Base-by-base conservation (phyloP, 2,888 invertebrate species). In the Dryobotodes eremita region DNA sequence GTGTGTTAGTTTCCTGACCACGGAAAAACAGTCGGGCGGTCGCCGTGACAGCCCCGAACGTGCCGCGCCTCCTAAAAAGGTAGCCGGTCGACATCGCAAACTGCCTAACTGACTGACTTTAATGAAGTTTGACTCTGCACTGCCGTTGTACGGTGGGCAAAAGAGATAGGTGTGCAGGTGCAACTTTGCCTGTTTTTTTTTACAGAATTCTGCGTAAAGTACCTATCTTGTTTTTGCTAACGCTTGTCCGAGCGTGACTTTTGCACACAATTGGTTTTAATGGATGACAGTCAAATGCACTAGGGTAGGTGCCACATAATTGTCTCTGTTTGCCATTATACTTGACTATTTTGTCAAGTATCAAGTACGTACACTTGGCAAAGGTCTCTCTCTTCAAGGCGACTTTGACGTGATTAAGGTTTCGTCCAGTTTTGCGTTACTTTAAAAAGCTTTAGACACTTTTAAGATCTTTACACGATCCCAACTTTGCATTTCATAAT, bases 1-100 rank as follows among this genome's bases (percentile, higher is more conserved):
- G 88, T 87, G 92, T 89, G 92, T 89, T 91, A 92, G 93, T 93
- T 93, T 93, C 93, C 93, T 93, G 93, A 92, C 94, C 93, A 92
- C 91, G 92, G 94, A 94, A 94, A 93, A 94, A 94, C 93, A 92
- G 90, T 90, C 68, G 74, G 66, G 72, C 84, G 74, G 89, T 86
- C 88, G 86, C 89, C 92, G 93, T 92, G 94, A 93, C 93, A 91
- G 88, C 87, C 81, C 78, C 82, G 91, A 84, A 95, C 95, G 95
- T 95, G 95, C 93, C 92, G 79, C 77, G 94, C 89, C 86, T 95
- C 79, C 81, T 91, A 94, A 92, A 89, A 77, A 90, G 90, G 66
- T 82, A 83, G 74, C 84, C 86, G 86, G 88, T 86, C 89, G 87
- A 87, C 90, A 86, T 91, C 88, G 91, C 93, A 91, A 94, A 93